These are phyloP conservation scores for Pantherophis alleghaniensis DNA, from an alignment of 2,797 vertebrate species.

Conservation along the genomic window DNA sequence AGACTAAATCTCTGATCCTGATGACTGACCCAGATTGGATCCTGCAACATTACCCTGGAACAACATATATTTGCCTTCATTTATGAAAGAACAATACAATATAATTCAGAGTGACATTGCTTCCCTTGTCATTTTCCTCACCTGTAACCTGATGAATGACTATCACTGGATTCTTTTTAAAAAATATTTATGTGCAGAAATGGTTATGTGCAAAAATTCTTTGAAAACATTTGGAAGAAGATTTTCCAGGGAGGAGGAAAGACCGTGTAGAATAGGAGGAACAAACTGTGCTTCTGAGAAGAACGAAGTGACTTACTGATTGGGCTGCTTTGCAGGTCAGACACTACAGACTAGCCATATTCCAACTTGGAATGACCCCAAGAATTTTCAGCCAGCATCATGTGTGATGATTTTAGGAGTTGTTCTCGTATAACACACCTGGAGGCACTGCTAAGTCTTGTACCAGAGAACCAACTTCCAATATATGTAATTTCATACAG, in stretches of 20 bases:
- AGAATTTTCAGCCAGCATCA: not conserved
- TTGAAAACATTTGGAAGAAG: not conserved
- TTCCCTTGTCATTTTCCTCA: not conserved
- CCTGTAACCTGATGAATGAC: not conserved
- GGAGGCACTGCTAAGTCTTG: not conserved
- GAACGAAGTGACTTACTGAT: not conserved
- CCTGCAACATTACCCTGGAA: not conserved
- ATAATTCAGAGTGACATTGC: not conserved
- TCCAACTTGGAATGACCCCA: not conserved
- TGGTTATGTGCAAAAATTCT: not conserved
- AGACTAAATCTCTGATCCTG: not conserved
- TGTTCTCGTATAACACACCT: not conserved
- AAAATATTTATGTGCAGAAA: not conserved
- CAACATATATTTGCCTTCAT: not conserved
- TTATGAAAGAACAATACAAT: not conserved
- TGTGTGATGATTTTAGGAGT: not conserved
- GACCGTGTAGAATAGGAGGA: not conserved
- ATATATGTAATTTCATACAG: not conserved
- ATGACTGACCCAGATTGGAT: not conserved
- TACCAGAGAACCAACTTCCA: not conserved
- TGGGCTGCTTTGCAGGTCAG: not conserved
- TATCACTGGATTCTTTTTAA: not conserved
- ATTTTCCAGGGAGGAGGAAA: not conserved
- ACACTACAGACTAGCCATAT: not conserved
- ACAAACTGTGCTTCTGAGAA: not conserved